Percentiles rank a stretch among this genome's conserved stretches.
Conservation (phyloP, 1,140 invertebrate genomes). For the Diprion similis region DNA sequence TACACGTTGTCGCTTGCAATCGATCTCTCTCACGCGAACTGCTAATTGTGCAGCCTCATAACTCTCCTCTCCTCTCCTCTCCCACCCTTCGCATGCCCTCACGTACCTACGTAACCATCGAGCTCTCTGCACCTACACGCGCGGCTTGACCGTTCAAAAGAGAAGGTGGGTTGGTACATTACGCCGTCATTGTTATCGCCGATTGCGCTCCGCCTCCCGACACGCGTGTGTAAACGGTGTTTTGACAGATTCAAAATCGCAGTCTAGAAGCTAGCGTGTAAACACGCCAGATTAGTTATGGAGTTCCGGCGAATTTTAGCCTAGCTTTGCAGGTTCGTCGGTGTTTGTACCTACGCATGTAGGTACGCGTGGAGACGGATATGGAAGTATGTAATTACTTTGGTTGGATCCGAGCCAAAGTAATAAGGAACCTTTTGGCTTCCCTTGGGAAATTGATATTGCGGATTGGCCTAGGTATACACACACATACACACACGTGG, state of each 20-base stretch:
- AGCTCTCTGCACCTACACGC: conserved; percentile 6
- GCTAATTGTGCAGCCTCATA: conserved; percentile 63
- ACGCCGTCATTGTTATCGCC: no score
- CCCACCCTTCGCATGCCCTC: background rate
- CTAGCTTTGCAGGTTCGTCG: background rate
- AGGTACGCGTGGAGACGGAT: background rate
- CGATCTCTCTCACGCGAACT: conserved; percentile 63
- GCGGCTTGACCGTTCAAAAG: no score
- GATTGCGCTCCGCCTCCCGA: no score
- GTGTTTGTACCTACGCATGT: no score
- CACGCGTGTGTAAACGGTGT: no score
- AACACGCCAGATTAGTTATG: background rate
- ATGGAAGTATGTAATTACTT: conserved; percentile 8
- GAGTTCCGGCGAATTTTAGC: background rate
- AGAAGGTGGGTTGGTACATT: no score
- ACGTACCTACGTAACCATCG: background rate
- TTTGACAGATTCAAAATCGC: no score
- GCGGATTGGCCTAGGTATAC: background rate
- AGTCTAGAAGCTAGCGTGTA: background rate
- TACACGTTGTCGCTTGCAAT: conserved; percentile 56
- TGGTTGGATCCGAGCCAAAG: background rate
- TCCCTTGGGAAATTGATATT: conserved; percentile 1
- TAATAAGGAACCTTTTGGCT: conserved; percentile 7
- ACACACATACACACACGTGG: no score
- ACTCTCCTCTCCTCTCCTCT: conserved; percentile 46